A percentile compares a stretch with the other conserved stretches of the same genome.
These are phyloP conservation scores for Sakesphorus luctuosus DNA, from an alignment of 2,113 vertebrate species.

Conservation along the genomic window DNA sequence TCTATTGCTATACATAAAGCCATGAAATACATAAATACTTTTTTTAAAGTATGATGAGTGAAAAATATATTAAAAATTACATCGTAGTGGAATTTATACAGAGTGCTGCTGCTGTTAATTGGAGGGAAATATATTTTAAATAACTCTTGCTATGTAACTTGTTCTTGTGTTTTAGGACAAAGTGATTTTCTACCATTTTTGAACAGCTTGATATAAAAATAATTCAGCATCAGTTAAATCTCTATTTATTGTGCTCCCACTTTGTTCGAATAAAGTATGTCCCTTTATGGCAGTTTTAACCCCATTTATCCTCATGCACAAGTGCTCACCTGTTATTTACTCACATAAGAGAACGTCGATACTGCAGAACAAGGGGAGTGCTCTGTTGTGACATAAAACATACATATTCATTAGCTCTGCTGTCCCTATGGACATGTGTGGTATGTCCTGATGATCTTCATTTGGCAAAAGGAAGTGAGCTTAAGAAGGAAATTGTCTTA, in stretches of 20 bases:
- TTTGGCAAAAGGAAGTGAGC: slow-evolving; percentile 65
- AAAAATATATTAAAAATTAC: background rate
- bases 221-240: slow-evolving; percentile 30
- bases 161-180: background rate
- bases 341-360: slow-evolving; percentile 74
- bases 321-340: slow-evolving; percentile 79
- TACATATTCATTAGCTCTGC: slow-evolving; percentile 78
- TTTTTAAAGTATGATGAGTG: background rate
- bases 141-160: background rate
- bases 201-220: background rate
- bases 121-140: background rate
- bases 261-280: slow-evolving; percentile 25
- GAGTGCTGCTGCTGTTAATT: background rate
- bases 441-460: slow-evolving; percentile 73
- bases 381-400: slow-evolving; percentile 74
- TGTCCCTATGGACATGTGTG: slow-evolving; percentile 66
- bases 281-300: slow-evolving; percentile 70
- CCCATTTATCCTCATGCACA: slow-evolving; percentile 71
- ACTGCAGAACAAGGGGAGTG: slow-evolving; percentile 70
- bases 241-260: slow-evolving; percentile 15
- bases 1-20: background rate
- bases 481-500: slow-evolving; percentile 64
- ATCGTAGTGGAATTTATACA: background rate
- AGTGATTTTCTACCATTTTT: slow-evolving; percentile 20
- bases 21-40: background rate